Base-by-base conservation (phyloP, 2,113 vertebrate genomes). In the Oncorhynchus gorbuscha region DNA sequence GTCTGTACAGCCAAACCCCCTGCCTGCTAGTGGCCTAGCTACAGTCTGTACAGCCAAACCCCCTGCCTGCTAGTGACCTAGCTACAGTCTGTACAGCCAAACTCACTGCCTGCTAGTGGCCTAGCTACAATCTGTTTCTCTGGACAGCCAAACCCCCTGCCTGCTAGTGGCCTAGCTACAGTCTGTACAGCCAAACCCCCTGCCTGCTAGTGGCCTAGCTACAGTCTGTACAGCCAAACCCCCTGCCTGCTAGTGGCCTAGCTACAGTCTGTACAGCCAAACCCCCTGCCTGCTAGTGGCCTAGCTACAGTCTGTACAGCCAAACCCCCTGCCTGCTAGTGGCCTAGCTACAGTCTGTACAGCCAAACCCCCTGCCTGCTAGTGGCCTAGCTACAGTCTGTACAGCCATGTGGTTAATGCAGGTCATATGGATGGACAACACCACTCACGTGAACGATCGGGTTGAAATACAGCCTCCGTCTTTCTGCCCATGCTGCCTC, bases 401-500 rank as follows among this genome's bases (percentile, higher is more conserved):
- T 89, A 89, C 80, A 45, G 20, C 22, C 69, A 70, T 82, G 83
- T 87, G 82, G 86, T 71, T 83, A 86, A 89, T 87, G 81, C 90
- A 89, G 88, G 89, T 89, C 87, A 89, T 81, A 86, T 76, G 80
- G 83, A 73, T 82, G 11, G 11, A 39, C 35, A 51, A 51, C 79
- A 65, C 69, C 74, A 69, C 80, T 75, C 75, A 79, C 64, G 77
- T 78, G 13, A 68, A 3, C 30, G 3, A 66, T 30, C 26, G 3
- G 61, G 61, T 64, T 64, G 8, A 64, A 12, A 39, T 39, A 39
- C 7, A 39, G 35, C 1, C 35, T 8, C 35, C 6, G 35, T 2
- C 7, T 39, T 64, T 24, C 22, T 24, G 8, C 61, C n/a, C 59
- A 22, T 24, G 26, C 61, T 64, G 61, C 61, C 61, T 39, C 49